phyloP scores from a whole-genome alignment of 2,888 invertebrate genomes.

The Neoitamus cyanurus region DNA sequence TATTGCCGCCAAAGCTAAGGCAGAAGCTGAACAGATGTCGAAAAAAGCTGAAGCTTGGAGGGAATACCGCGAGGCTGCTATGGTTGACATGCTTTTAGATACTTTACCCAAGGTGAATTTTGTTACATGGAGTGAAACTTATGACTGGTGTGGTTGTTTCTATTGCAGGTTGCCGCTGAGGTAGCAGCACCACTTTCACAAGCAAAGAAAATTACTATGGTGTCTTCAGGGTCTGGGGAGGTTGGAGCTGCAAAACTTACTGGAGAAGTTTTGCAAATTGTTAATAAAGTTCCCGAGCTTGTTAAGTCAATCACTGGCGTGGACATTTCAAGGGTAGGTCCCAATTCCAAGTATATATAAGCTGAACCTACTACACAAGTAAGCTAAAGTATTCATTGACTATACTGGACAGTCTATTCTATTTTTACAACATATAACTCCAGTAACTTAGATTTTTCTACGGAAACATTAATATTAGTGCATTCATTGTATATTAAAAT shows the following conservation, averaged over 20 bases:
- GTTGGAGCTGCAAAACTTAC: slow-evolving; percentile 95
- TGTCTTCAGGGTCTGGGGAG: slow-evolving; percentile 90
- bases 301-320: slow-evolving; percentile 94
- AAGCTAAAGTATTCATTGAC: neutral
- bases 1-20: slow-evolving; percentile 92
- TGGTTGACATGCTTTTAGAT: slow-evolving; percentile 96
- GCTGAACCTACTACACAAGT: neutral
- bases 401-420: neutral
- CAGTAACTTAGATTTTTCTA: slow-evolving; percentile 8
- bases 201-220: slow-evolving; percentile 96
- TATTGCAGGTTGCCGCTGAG: slow-evolving; percentile 88
- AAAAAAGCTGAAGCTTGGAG: slow-evolving; percentile 98
- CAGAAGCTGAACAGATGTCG: slow-evolving; percentile 97
- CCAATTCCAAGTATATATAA: slow-evolving; percentile 67
- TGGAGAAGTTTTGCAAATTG: slow-evolving; percentile 92
- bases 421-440: neutral
- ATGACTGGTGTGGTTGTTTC: neutral
- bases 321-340: slow-evolving; percentile 86
- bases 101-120: slow-evolving; percentile 87
- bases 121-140: neutral
- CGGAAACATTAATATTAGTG: neutral
- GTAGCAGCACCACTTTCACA: slow-evolving; percentile 95
- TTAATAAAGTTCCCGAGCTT: slow-evolving; percentile 89
- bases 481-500: neutral
- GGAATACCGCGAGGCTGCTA: slow-evolving; percentile 94